Conservation (phyloP, 2,797 vertebrate genomes). For the Coranthus polyacanthus region DNA sequence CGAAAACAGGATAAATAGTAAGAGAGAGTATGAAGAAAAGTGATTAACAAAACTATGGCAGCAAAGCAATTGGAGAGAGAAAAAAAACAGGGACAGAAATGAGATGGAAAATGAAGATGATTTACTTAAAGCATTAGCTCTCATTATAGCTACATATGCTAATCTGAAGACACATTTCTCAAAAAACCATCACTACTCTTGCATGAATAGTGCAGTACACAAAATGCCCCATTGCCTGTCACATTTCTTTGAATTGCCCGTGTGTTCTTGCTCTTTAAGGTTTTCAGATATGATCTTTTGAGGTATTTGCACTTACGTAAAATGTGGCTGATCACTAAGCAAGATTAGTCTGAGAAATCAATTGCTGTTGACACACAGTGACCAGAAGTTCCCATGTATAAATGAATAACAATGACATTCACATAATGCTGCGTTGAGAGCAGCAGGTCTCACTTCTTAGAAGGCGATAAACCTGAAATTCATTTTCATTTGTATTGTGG, state of each 20-base stretch:
- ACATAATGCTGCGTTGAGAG: neutral
- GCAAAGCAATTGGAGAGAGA: too few species aligned
- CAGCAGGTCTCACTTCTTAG: neutral
- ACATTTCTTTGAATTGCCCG: too few species aligned
- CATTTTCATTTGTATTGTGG: too few species aligned
- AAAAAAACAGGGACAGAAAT: too few species aligned
- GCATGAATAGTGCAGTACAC: too few species aligned
- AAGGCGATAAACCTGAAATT: neutral
- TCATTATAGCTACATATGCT: neutral
- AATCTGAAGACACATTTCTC: conserved; percentile 12
- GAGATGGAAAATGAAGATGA: too few species aligned
- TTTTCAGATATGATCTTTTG: conserved; percentile 1
- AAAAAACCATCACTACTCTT: neutral
- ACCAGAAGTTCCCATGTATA: conserved; percentile 33
- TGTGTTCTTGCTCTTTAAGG: neutral
- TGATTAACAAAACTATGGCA: too few species aligned
- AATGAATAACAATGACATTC: conserved; percentile 50
- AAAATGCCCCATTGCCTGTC: too few species aligned
- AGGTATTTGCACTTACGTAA: conserved; percentile 4
- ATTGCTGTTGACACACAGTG: conserved; percentile 28
- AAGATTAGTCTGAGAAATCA: conserved; percentile 45
- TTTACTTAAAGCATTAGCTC: neutral
- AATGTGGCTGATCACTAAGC: conserved; percentile 40
- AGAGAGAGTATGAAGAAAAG: too few species aligned
- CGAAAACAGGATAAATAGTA: too few species aligned